Evolutionary conservation across 92 coral and sea anemone species (phyloP), one percentile per base, ranked within the genome.

Genomic region (Meandrina meandrites): DNA sequence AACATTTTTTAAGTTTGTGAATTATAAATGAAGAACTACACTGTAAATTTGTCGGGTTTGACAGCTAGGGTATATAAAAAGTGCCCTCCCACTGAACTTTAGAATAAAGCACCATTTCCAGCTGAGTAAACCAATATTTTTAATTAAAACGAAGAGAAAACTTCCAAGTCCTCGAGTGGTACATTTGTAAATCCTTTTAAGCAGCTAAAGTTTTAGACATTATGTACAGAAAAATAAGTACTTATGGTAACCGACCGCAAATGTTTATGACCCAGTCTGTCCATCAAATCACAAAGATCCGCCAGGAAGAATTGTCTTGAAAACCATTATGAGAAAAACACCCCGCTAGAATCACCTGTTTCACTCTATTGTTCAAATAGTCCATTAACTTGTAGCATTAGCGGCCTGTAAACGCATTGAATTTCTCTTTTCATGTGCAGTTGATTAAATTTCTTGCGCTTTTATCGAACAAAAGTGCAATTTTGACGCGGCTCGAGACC

Each of bases 351-450:
- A 74, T 84, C 87, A 84, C 87, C 87, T 84, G 87, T 57, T 36
- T 18, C 22, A 10, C n/a, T 16, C 71, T 75, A 73, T 84, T 84
- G 80, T 84, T 74, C 73, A 57, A 74, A 54, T 36, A 56, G 87
- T 56, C 87, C 80, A 84, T 84, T 84, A 84, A 74, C 72, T 74
- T 72, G 79, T 84, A 74, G 79, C 87, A 84, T 84, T 84, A 74
- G 87, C 71, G 74, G 51, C 67, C 87, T 37, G 69, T 84, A 40
- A 75, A 84, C 31, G 80, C 42, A 84, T 68, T n/a, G 56, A 75
- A 35, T 84, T 27, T 84, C 80, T 40, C 31, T 74, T 57, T 14
- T 30, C 67, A 22, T 21, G 35, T 28, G 72, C 56, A 60, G 80
- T 16, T 56, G 67, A 32, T 83, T 83, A 54, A 82, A 34, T 31